phyloP scores from a whole-genome alignment of 2,113 vertebrate genomes.

The Larimichthys polyactis region DNA sequence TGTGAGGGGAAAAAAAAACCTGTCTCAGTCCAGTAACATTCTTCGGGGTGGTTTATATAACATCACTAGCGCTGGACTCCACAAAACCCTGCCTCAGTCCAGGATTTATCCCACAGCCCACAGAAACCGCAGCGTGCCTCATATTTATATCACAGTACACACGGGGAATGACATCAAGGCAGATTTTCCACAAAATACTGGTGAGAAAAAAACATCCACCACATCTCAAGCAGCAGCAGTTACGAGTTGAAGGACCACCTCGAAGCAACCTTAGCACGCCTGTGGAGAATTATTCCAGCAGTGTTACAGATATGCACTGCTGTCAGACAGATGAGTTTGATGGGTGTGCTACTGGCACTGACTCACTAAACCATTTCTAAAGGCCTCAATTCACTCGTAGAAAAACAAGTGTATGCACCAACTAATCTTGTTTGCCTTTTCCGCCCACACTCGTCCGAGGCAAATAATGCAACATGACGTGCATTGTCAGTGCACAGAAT shows the following conservation, averaged over 20 bases:
- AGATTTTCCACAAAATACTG: constrained; percentile 28
- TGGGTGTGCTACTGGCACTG: constrained; percentile 59
- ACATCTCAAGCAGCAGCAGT: constrained; percentile 25
- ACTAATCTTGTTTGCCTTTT: constrained; percentile 76
- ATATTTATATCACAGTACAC: constrained; percentile 1
- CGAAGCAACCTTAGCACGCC: constrained; percentile 41
- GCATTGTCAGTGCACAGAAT: constrained; percentile 67
- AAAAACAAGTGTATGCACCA: constrained; percentile 69
- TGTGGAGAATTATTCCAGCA: constrained; percentile 36
- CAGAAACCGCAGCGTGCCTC: constrained; percentile 20
- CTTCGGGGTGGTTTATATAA: constrained; percentile 1
- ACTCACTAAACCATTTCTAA: constrained; percentile 70
- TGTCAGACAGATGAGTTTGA: constrained; percentile 55
- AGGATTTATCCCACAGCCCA: constrained; percentile 29
- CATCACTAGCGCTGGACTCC: constrained; percentile 10
- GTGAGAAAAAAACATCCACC: constrained; percentile 23
- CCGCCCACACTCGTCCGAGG: constrained; percentile 66
- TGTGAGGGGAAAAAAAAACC: not conserved
- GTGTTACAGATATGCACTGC: constrained; percentile 34
- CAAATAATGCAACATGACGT: constrained; percentile 74
- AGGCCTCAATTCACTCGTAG: constrained; percentile 53
- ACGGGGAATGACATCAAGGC: constrained; percentile 7
- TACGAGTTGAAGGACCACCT: constrained; percentile 47
- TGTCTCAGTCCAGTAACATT: not conserved
- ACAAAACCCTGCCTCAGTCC: constrained; percentile 17